phyloP scores from a whole-genome alignment of 2,113 vertebrate species.

The Macrotus californicus region DNA sequence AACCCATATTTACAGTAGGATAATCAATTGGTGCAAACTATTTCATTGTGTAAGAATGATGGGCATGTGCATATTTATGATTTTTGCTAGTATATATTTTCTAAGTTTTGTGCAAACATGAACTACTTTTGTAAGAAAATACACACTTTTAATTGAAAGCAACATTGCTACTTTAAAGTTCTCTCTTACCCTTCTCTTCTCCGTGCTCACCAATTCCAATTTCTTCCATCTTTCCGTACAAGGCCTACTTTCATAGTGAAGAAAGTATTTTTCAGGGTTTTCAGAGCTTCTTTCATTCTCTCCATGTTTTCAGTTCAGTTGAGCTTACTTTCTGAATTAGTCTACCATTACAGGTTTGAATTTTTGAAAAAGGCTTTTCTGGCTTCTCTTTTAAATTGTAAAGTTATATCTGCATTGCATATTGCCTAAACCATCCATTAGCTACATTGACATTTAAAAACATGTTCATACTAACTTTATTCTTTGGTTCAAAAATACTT shows the following conservation, averaged over 20 bases:
- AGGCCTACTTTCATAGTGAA: neutral
- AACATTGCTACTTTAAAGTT: neutral
- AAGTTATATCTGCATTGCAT: neutral
- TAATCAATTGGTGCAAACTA: neutral
- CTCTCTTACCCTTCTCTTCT: neutral
- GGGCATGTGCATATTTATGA: neutral
- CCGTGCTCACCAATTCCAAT: neutral
- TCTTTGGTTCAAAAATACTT: neutral
- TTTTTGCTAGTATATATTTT: neutral
- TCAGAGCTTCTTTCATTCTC: neutral
- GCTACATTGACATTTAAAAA: neutral
- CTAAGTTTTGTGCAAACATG: neutral
- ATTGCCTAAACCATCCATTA: neutral
- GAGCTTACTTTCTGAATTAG: neutral
- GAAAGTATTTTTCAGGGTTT: neutral
- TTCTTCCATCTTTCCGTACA: neutral
- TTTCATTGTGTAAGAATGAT: neutral
- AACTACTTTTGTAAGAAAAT: neutral
- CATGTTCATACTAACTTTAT: neutral
- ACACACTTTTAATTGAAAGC: neutral
- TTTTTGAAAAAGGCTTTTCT: neutral
- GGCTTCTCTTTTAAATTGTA: constrained; percentile 16
- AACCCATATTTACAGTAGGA: neutral
- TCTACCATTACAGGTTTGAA: neutral
- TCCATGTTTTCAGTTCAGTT: neutral